A percentile compares a stretch with the other conserved stretches of the same genome.
phyloP scores from a whole-genome alignment of 1,140 invertebrate species.

The Arctopsyche grandis region DNA sequence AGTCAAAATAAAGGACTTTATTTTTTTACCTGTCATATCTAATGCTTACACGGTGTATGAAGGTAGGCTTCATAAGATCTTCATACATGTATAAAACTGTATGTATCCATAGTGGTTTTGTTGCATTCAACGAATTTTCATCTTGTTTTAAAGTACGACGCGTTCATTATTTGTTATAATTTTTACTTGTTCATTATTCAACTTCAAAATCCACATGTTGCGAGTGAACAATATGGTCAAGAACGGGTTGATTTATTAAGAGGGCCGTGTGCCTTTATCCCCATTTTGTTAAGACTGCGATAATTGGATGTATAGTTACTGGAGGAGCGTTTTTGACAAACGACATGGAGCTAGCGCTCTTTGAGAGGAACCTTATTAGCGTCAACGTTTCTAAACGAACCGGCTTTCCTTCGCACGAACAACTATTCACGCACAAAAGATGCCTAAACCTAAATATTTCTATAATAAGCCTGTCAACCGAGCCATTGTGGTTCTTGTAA shows the following conservation, averaged over 20 bases:
- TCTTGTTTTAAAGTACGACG: too few relatives aligned
- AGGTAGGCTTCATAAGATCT: too few relatives aligned
- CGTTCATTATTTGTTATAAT: not conserved
- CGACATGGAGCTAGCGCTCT: conserved; percentile 22
- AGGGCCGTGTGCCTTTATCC: not conserved
- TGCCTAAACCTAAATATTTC: conserved; percentile 20
- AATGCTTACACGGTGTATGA: too few relatives aligned
- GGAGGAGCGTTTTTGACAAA: conserved; percentile 37
- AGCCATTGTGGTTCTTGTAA: not conserved
- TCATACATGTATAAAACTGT: too few relatives aligned
- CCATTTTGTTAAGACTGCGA: conserved; percentile 28
- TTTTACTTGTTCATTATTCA: not conserved
- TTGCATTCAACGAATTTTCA: too few relatives aligned
- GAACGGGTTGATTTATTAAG: conserved; percentile 18
- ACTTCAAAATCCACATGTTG: conserved; percentile 8
- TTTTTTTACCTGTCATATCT: too few relatives aligned
- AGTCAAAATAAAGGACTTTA: too few relatives aligned
- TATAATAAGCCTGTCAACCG: conserved; percentile 12
- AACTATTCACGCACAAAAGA: conserved; percentile 21
- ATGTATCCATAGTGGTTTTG: too few relatives aligned
- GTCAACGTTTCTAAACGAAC: conserved; percentile 19
- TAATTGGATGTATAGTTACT: conserved; percentile 35
- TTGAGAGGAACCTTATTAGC: conserved; percentile 36
- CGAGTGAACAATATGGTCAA: not conserved
- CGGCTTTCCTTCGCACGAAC: not conserved